phyloP scores from a whole-genome alignment of 2,113 vertebrate species.

The Steatornis caripensis region DNA sequence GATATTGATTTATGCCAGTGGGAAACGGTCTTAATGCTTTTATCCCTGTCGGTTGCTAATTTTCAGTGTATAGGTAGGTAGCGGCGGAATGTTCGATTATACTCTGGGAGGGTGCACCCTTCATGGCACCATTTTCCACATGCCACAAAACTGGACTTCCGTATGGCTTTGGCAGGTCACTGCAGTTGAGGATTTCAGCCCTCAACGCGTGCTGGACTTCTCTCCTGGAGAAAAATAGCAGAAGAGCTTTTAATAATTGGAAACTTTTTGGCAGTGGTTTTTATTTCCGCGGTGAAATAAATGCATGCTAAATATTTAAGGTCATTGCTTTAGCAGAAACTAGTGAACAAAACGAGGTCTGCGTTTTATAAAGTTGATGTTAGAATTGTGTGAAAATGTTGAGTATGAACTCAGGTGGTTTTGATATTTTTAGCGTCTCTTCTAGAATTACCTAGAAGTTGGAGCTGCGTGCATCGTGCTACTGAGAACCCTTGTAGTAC shows the following conservation, averaged over 20 bases:
- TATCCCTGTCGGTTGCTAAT: accelerated
- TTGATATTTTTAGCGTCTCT: not conserved
- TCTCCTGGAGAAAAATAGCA: not conserved
- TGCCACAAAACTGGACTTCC: not conserved
- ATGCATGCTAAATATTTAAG: not conserved
- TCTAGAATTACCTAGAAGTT: not conserved
- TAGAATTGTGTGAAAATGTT: not conserved
- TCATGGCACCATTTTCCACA: not conserved
- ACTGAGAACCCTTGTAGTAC: not conserved
- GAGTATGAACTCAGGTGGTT: not conserved
- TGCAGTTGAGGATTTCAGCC: not conserved
- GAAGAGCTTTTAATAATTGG: not conserved
- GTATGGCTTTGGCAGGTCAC: not conserved
- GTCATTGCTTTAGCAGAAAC: not conserved
- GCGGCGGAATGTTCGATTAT: not conserved
- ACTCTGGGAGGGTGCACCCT: not conserved
- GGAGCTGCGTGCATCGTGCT: not conserved
- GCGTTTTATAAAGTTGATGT: not conserved
- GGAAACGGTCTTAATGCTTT: not conserved
- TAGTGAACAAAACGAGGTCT: not conserved
- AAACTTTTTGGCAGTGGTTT: not conserved
- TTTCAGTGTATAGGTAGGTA: not conserved
- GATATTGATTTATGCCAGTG: not conserved
- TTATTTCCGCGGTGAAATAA: not conserved
- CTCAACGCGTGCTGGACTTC: not conserved